Evolutionary conservation across 2,113 vertebrate genomes (phyloP).

Genomic region (Notechis scutatus): DNA sequence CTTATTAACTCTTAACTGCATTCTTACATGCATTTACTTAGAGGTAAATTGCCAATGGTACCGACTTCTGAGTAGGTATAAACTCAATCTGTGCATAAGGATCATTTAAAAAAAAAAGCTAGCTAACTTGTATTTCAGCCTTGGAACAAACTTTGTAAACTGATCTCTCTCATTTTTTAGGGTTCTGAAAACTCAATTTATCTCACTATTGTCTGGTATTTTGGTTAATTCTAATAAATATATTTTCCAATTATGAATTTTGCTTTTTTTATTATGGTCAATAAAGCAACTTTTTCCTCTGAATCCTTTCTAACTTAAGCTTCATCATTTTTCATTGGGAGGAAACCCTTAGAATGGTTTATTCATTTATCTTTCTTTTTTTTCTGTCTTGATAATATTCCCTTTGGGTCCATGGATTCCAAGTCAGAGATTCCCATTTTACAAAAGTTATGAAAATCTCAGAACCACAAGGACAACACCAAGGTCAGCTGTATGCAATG

Average conservation of each 20-base stretch:
- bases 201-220: neutral
- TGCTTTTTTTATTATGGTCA: neutral
- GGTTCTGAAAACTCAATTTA: neutral
- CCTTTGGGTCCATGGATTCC: neutral
- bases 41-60: neutral
- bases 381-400: neutral
- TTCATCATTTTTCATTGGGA: neutral
- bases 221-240: neutral
- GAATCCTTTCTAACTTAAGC: neutral
- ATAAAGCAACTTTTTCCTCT: neutral
- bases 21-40: neutral
- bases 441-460: neutral
- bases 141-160: neutral
- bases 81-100: too few relatives aligned
- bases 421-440: neutral
- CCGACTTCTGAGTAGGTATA: neutral
- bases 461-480: neutral
- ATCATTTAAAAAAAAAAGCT: neutral
- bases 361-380: neutral
- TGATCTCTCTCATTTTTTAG: neutral
- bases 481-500: neutral
- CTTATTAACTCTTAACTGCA: neutral
- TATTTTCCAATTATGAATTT: neutral
- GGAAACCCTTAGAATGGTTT: neutral
- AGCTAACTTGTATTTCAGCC: neutral